Percentiles rank a stretch among this genome's conserved stretches.
phyloP scores from a whole-genome alignment of 2,113 vertebrate genomes.

The Clarias magur region DNA sequence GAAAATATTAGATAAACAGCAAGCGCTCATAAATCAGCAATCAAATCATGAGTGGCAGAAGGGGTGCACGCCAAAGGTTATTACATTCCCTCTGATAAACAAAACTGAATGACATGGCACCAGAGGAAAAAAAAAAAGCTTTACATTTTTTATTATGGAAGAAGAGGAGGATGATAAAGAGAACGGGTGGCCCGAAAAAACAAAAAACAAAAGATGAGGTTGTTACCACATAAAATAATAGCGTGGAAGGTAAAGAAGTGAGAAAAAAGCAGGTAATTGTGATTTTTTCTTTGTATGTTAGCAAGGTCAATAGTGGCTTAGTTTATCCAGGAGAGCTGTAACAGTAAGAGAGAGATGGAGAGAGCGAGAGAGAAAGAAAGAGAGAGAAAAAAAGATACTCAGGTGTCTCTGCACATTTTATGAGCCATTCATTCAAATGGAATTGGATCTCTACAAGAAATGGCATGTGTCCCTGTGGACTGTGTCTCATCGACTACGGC shows the following conservation, averaged over 20 bases:
- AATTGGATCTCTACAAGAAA: constrained; percentile 1
- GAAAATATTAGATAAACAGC: constrained; percentile 42
- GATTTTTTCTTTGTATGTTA: constrained; percentile 12
- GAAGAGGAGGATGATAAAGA: constrained; percentile 26
- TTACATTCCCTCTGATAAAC: constrained; percentile 46
- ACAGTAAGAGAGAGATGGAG: neutral
- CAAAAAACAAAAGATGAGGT: constrained; percentile 32
- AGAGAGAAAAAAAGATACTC: neutral
- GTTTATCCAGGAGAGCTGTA: neutral
- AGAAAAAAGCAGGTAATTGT: neutral
- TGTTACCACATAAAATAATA: constrained; percentile 21
- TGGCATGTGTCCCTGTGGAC: constrained; percentile 5
- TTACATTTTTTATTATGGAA: constrained; percentile 34
- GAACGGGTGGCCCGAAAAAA: neutral
- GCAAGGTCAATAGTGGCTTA: neutral
- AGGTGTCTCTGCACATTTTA: neutral
- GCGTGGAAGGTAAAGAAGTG: constrained; percentile 5
- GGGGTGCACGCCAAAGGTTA: constrained; percentile 42
- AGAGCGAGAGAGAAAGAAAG: neutral
- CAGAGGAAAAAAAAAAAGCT: constrained; percentile 15
- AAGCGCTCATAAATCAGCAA: constrained; percentile 34
- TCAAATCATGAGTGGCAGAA: constrained; percentile 39
- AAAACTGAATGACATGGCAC: constrained; percentile 28
- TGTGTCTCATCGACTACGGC: neutral
- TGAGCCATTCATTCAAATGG: constrained; percentile 22